These are phyloP conservation scores for Rotaria macrura DNA, from an alignment of 2,888 invertebrate species.

Conservation along the genomic window DNA sequence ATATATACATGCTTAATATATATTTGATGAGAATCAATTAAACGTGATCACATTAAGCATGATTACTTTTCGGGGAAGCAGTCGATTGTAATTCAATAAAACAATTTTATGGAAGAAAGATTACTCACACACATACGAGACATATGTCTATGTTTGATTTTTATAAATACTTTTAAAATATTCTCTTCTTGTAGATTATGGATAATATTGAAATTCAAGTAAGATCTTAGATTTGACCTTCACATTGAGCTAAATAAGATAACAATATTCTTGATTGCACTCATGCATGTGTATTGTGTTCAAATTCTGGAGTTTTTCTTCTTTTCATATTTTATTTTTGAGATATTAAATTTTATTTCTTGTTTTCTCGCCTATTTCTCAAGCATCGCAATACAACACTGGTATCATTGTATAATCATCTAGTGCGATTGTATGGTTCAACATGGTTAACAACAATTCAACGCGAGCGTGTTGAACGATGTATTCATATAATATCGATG, in stretches of 20 bases:
- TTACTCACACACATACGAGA: not conserved
- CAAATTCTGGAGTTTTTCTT: too few relatives aligned
- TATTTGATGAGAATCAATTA: not conserved
- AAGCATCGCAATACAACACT: constrained; percentile 61
- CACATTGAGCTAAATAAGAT: too few relatives aligned
- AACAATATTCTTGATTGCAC: not conserved
- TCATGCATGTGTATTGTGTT: not conserved
- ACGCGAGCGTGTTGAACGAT: constrained; percentile 6
- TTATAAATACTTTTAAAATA: not conserved
- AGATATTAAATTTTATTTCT: not conserved
- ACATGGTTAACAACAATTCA: not conserved
- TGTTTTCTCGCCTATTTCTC: too few relatives aligned
- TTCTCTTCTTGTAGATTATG: not conserved
- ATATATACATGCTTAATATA: not conserved
- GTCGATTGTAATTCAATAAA: not conserved
- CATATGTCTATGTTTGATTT: not conserved
- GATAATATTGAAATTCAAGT: not conserved
- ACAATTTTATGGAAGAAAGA: not conserved
- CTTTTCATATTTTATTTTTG: not conserved
- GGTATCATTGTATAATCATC: not conserved
- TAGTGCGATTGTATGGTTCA: not conserved
- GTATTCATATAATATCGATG: not conserved
- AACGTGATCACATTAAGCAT: not conserved
- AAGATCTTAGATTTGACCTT: not conserved
- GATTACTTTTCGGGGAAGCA: constrained; percentile 5